Percentiles rank a stretch among this genome's conserved stretches.
Conservation (phyloP, 2,888 invertebrate genomes). For the Sesia apiformis region DNA sequence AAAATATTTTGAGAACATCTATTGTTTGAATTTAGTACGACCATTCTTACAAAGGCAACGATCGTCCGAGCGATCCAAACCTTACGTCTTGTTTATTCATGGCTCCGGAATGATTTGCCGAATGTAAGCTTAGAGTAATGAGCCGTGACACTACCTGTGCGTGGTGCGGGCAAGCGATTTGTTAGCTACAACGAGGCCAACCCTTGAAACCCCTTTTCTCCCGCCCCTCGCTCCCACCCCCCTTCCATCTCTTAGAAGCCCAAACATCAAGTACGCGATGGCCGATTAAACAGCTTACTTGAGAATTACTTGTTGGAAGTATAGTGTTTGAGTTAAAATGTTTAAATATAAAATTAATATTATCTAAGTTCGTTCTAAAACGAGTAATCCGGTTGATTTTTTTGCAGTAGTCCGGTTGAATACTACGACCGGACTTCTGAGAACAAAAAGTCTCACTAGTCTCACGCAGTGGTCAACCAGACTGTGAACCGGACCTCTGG, state of each 20-base stretch:
- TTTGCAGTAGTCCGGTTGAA: too few relatives aligned
- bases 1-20: too few relatives aligned
- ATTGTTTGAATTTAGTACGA: too few relatives aligned
- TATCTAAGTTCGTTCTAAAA: too few relatives aligned
- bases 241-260: conserved; percentile 30
- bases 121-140: conserved; percentile 55
- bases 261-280: conserved; percentile 50
- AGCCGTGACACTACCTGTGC: conserved; percentile 57
- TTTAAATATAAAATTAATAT: too few relatives aligned
- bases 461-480: too few relatives aligned
- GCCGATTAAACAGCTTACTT: conserved; percentile 53
- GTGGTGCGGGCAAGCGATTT: conserved; percentile 44
- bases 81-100: conserved; percentile 40
- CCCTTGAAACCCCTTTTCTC: conserved; percentile 18
- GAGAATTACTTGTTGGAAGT: conserved; percentile 26
- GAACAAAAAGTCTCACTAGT: too few relatives aligned
- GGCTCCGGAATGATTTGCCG: conserved; percentile 45
- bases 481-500: too few relatives aligned
- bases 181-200: conserved; percentile 39
- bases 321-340: too few relatives aligned
- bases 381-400: too few relatives aligned
- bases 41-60: background rate
- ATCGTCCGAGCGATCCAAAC: background rate
- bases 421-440: too few relatives aligned
- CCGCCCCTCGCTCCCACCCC: conserved; percentile 17